Base-by-base conservation (phyloP, 2,797 vertebrate species). In the Okamejei kenojei region DNA sequence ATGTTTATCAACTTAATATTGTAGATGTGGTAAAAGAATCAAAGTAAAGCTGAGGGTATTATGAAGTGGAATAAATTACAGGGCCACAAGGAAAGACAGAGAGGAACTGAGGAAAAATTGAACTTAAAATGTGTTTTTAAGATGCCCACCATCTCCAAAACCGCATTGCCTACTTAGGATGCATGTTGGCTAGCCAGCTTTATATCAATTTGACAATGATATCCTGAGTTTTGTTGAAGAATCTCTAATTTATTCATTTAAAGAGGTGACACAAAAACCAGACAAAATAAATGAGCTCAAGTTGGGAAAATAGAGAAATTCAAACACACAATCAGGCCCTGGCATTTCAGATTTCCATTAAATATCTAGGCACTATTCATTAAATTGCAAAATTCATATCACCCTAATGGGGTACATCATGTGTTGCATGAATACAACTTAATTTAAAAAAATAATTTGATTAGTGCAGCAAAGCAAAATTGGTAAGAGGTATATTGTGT, bases 381-480 rank as follows among this genome's bases (percentile, higher is more conserved):
- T 68, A 88, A 88, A 35, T 68, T 68, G 84, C n/a, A 65, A 65
- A 88, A 65, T 88, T 88, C 84, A 88, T 35, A n/a, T n/a, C 26
- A 88, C 35, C 61, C n/a, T 65, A 88, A 68, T 68, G 19, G 63
- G 35, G 84, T 68, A 68, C 21, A 35, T 65, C 84, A 88, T 63
- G 84, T 68, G 21, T 68, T 88, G 61, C 84, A 88, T 88, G 63
- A 88, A 88, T 23, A 35, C 29, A 68, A 68, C 63, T 88, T 88
- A 88, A 88, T 88, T 88, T 88, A 38, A 63, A 19, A 19, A 2
- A 19, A 68, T 32, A 38, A 68, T 68, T 68, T 65, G 13, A 86
- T 61, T 61, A 15, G 54, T 86, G 29, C 54, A 29, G 65, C 63
- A 29, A 86, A 86, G 29, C 11, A 86, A 19, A 65, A 65, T 88